phyloP scores from a whole-genome alignment of 2,888 invertebrate species.

The Rhingia rostrata region DNA sequence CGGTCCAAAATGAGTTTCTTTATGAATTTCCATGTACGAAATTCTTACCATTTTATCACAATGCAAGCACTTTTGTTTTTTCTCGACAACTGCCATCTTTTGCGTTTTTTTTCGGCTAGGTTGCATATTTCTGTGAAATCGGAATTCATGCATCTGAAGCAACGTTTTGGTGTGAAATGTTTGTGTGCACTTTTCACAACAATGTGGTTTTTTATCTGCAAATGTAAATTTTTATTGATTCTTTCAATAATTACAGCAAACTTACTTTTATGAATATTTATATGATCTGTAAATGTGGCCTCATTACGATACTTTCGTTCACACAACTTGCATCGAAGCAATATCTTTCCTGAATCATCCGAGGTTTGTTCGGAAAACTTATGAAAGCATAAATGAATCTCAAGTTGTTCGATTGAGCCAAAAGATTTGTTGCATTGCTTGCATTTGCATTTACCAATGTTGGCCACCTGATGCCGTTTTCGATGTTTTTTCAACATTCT shows the following conservation, averaged over 20 bases:
- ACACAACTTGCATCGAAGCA: constrained; percentile 34
- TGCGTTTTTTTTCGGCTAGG: background rate
- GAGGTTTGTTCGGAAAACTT: constrained; percentile 4
- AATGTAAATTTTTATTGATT: background rate
- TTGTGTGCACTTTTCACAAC: constrained; percentile 2
- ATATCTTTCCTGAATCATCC: background rate
- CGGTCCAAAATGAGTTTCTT: constrained; percentile 35
- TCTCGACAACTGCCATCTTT: background rate
- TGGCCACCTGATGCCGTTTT: background rate
- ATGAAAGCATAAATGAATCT: constrained; percentile 23
- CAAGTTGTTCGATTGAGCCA: constrained; percentile 6
- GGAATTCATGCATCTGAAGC: constrained; percentile 5
- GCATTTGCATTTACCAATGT: constrained; percentile 9
- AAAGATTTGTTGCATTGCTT: background rate
- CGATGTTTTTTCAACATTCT: constrained; percentile 18
- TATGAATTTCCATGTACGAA: constrained; percentile 51
- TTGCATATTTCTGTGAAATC: background rate
- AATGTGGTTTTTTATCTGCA: constrained; percentile 18
- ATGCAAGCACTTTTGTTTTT: constrained; percentile 27
- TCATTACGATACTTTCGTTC: constrained; percentile 29
- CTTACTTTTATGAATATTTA: constrained; percentile 44
- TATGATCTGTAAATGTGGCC: constrained; percentile 19
- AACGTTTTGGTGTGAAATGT: constrained; percentile 29
- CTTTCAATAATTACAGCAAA: background rate
- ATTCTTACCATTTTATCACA: constrained; percentile 38